A percentile compares a stretch with the other conserved stretches of the same genome.
These are phyloP conservation scores for Cossypha dichroa DNA, from an alignment of 2,797 vertebrate species.

Conservation along the genomic window DNA sequence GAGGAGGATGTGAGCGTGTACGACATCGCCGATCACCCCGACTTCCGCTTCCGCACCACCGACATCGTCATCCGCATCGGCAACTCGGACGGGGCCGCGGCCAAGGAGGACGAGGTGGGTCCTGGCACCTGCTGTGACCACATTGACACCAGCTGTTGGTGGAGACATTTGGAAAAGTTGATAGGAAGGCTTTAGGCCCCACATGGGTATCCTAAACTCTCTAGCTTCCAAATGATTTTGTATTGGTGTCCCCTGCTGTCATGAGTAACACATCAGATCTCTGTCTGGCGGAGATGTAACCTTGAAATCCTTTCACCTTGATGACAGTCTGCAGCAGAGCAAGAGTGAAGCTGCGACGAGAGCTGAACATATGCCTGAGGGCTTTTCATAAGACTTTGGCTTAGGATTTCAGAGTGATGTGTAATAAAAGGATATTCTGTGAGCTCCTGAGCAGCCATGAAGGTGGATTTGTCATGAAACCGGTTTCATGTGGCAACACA, in stretches of 20 bases:
- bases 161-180: neutral
- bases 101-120: conserved; percentile 85
- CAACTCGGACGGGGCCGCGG: conserved; percentile 81
- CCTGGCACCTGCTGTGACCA: rapidly evolving
- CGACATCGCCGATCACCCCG: conserved; percentile 95
- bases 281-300: neutral
- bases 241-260: neutral
- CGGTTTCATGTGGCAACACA: neutral
- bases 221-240: neutral
- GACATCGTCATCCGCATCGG: conserved; percentile 97
- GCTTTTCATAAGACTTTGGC: neutral
- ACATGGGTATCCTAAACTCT: neutral
- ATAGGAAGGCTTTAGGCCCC: neutral
- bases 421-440: neutral
- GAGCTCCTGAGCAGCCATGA: neutral
- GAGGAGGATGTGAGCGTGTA: conserved; percentile 98
- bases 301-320: neutral
- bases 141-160: rapidly evolving
- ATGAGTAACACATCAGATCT: neutral
- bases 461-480: neutral
- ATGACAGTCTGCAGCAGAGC: neutral
- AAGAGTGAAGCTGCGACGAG: neutral
- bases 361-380: neutral
- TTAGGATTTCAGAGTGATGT: neutral
- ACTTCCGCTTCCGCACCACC: conserved; percentile 94